Percentiles rank a stretch among this genome's conserved stretches.
phyloP scores from a whole-genome alignment of 2,888 invertebrate species.

The Operophtera brumata region DNA sequence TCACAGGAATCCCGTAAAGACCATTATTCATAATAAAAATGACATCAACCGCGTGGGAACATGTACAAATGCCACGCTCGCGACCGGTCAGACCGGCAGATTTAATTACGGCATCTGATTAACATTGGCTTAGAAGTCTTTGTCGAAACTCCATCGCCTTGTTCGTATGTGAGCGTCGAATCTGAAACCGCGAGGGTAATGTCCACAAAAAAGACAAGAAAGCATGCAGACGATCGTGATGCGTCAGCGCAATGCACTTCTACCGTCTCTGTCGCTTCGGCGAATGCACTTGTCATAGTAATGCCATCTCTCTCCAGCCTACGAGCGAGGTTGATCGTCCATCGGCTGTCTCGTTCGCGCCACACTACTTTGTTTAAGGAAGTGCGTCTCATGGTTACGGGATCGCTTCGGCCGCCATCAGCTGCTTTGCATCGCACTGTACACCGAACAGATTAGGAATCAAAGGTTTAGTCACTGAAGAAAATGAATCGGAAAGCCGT shows the following conservation, averaged over 20 bases:
- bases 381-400: constrained; percentile 63
- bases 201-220: constrained; percentile 63
- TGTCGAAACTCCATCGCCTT: constrained; percentile 46
- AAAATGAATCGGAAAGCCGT: constrained; percentile 51
- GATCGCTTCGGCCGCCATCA: constrained; percentile 47
- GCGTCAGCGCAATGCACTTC: constrained; percentile 75
- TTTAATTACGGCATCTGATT: constrained; percentile 68
- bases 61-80: constrained; percentile 59
- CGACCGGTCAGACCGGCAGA: constrained; percentile 68
- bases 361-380: constrained; percentile 62
- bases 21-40: constrained; percentile 72
- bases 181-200: constrained; percentile 63
- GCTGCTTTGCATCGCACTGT: constrained; percentile 67
- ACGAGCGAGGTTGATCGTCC: constrained; percentile 18
- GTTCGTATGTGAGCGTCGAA: constrained; percentile 52
- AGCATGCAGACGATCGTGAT: constrained; percentile 65
- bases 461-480: constrained; percentile 58
- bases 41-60: constrained; percentile 79
- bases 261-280: constrained; percentile 52
- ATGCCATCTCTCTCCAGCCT: constrained; percentile 40
- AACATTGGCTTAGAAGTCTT: constrained; percentile 63
- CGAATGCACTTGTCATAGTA: constrained; percentile 56
- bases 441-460: constrained; percentile 63
- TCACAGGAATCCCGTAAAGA: constrained; percentile 53
- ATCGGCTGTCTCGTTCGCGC: constrained; percentile 38